Base-by-base conservation (phyloP, 2,888 invertebrate species). In the Allolobophora icterica region DNA sequence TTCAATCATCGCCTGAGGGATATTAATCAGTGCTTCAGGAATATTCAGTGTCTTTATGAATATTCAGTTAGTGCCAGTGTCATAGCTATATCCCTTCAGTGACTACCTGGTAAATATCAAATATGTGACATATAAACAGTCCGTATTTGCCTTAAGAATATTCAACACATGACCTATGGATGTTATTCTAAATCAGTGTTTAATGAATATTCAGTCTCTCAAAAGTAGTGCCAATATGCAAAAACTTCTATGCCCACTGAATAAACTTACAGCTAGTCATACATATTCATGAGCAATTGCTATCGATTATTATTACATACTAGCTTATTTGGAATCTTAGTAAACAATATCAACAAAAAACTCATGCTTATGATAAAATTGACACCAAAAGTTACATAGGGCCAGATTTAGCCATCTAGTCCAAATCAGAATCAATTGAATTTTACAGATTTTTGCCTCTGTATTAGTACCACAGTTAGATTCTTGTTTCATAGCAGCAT, bases 271-370 rank as follows among this genome's bases (percentile, higher is more conserved):
- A 71, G 15, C 24, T 24, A 52, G 4, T 52, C n/a, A n/a, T 71
- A 71, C 15, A 71, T n/a, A n/a, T 71, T 71, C 71, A n/a, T n/a
- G 30, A 71, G 71, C 71, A 71, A 71, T n/a, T 71, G n/a, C n/a
- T n/a, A 71, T n/a, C 30, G n/a, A 71, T 52, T 24, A 52, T 71
- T n/a, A 71, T n/a, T 30, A 71, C n/a, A 71, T 71, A 71, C 13
- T 71, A 71, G n/a, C 8, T 71, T n/a, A 71, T 71, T 71, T n/a
- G 11, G n/a, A 45, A 71, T 52, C 24, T 52, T 52, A 52, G 24
- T 24, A 52, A 52, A 71, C 71, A 71, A n/a, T n/a, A 71, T n/a
- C 71, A 71, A 71, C 71, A n/a, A 71, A n/a, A 71, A n/a, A n/a
- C 52, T 52, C 52, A 52, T 17, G 52, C 21, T 19, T 52, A 52